Evolutionary conservation across 2,888 invertebrate species (phyloP), one percentile per base, ranked within the genome.

Genomic region (Brachylomia viminalis): DNA sequence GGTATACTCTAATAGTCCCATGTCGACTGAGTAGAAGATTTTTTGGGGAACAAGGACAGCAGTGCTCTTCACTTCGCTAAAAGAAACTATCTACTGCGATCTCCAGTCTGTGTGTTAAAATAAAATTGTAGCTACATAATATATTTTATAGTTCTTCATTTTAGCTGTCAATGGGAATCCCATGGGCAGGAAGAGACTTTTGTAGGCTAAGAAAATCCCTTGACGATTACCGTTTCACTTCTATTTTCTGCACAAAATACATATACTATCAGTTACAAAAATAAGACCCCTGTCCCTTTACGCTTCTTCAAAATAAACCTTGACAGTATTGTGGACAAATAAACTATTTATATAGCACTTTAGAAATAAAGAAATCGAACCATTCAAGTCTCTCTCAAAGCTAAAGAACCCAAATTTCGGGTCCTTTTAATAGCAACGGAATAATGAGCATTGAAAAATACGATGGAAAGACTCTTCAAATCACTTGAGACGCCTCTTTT

Each of bases 281-380:
- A 45, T 13, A 27, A 68, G 59, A 64, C 7, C 33, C 56, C 59
- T 30, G 38, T 59, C 23, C 68, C 62, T 66, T 47, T 23, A 33
- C n/a, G 49, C 42, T 6, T 42, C 54, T 80, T 33, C 66, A 70
- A 77, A 80, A 81, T 64, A 61, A 75, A 77, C 71, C 78, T 79
- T 64, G 77, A 72, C 64, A 47, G 67, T 65, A 77, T 83, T 85
- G 75, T 83, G 68, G 68, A 68, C 74, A 75, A 75, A 88, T 87
- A 87, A 87, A 89, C 87, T 85, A 88, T 87, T 85, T 87, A 83
- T 88, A 88, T 83, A 86, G 89, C 91, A 89, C 88, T 90, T 89
- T 87, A 81, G 89, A 88, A 88, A 89, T 91, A 92, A 90, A 91
- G 74, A 75, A 86, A 81, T 87, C 87, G 88, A 86, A 86, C 83